phyloP scores from a whole-genome alignment of 2,113 vertebrate genomes.

The Menidia beryllina region DNA sequence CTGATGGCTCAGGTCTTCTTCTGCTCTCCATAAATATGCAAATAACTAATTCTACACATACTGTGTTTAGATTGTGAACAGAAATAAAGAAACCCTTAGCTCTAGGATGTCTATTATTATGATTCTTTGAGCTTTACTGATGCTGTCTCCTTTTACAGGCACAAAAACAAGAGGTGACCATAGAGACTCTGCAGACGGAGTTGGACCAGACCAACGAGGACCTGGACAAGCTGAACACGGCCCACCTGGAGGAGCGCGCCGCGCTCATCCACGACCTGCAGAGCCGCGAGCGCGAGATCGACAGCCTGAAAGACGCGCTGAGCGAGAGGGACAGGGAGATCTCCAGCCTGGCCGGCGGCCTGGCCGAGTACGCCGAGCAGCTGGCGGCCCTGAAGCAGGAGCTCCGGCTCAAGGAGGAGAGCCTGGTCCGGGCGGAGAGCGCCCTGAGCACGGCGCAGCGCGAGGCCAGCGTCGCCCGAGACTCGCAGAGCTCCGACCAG shows the following conservation, averaged over 20 bases:
- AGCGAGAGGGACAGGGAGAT: slow-evolving; percentile 88
- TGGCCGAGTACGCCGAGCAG: slow-evolving; percentile 87
- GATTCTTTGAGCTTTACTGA: too few species aligned
- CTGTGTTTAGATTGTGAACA: too few species aligned
- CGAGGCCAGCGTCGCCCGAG: slow-evolving; percentile 79
- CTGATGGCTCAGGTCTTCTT: too few species aligned
- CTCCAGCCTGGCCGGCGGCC: slow-evolving; percentile 73
- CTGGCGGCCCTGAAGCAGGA: slow-evolving; percentile 81
- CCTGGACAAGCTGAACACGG: slow-evolving; percentile 87
- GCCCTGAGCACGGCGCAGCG: slow-evolving; percentile 82
- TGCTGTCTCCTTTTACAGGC: slow-evolving; percentile 59
- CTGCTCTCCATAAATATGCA: too few species aligned
- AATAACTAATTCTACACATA: too few species aligned
- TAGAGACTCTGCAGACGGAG: slow-evolving; percentile 85
- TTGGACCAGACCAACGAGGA: slow-evolving; percentile 91
- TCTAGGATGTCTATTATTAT: too few species aligned
- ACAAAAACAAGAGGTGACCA: slow-evolving; percentile 83
- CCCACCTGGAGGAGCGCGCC: slow-evolving; percentile 88
- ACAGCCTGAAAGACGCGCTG: slow-evolving; percentile 85
- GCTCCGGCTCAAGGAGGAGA: slow-evolving; percentile 85
- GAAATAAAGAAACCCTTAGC: too few species aligned
- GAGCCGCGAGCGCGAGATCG: slow-evolving; percentile 89
- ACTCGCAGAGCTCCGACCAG: slow-evolving; percentile 84
- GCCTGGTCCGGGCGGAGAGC: slow-evolving; percentile 78
- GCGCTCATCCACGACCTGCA: slow-evolving; percentile 91